Evolutionary conservation across 1,140 invertebrate genomes (phyloP).

Genomic region (Paraescarpia echinospica): DNA sequence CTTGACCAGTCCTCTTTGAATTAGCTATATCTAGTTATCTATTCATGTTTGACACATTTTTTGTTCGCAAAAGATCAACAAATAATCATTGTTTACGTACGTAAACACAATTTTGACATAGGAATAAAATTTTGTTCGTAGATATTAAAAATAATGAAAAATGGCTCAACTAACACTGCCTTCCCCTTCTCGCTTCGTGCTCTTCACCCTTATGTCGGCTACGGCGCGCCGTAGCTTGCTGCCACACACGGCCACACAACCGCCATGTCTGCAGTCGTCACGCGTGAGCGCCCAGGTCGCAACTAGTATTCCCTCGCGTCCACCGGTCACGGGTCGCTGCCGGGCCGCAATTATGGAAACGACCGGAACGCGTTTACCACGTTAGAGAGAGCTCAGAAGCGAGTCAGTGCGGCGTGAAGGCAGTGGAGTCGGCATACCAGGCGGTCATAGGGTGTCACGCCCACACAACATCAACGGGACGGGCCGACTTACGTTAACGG

Average conservation of each 20-base stretch:
- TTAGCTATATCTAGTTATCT: too few relatives aligned
- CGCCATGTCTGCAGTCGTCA: not conserved
- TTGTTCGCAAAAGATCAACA: too few relatives aligned
- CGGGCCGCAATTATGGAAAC: not conserved
- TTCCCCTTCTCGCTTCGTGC: too few relatives aligned
- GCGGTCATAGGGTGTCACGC: not conserved
- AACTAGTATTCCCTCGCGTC: not conserved
- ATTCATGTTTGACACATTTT: too few relatives aligned
- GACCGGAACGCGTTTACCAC: too few relatives aligned
- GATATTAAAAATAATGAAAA: too few relatives aligned
- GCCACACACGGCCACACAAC: not conserved
- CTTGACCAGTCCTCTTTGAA: too few relatives aligned
- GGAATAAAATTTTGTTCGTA: too few relatives aligned
- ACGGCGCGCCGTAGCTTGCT: not conserved
- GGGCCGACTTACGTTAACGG: not conserved
- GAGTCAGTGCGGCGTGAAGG: not conserved
- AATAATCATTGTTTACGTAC: too few relatives aligned
- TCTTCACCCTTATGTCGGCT: not conserved
- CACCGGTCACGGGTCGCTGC: not conserved
- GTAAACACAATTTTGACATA: too few relatives aligned
- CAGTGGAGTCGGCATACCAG: not conserved
- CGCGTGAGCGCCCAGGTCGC: not conserved
- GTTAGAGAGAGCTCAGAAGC: not conserved
- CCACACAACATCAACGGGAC: not conserved
- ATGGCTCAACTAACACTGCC: too few relatives aligned